Conservation (phyloP, 2,797 vertebrate species). For the Coracias cyanogaster region DNA sequence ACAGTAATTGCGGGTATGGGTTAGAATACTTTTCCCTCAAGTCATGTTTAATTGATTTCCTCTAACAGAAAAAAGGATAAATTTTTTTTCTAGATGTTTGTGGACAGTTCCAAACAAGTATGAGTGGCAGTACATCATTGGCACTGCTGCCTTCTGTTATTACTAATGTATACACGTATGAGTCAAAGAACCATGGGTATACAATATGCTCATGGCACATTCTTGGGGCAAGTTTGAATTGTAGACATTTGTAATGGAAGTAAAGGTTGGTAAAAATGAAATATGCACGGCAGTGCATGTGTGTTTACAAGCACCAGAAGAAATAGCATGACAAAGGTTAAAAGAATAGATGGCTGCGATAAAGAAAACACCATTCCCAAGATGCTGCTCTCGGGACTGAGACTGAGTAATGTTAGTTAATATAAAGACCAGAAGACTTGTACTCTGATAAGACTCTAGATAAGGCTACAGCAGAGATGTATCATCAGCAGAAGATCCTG, state of each 20-base stretch:
- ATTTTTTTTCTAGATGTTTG: not conserved
- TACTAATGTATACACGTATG: not conserved
- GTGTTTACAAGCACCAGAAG: not conserved
- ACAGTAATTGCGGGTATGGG: not conserved
- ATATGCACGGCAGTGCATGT: not conserved
- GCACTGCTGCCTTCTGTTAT: not conserved
- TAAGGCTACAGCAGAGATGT: not conserved
- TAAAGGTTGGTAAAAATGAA: not conserved
- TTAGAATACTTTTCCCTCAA: not conserved
- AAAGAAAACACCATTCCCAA: not conserved
- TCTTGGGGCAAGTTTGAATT: not conserved
- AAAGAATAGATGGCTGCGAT: not conserved
- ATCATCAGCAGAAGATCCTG: not conserved
- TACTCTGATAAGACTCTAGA: not conserved
- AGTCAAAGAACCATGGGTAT: not conserved
- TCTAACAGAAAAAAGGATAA: not conserved
- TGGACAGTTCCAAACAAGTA: not conserved
- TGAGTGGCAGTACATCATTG: not conserved
- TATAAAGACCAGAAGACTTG: not conserved
- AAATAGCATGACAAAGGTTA: not conserved
- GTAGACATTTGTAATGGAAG: not conserved
- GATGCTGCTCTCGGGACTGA: not conserved
- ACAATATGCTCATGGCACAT: not conserved
- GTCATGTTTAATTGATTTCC: not conserved
- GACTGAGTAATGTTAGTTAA: not conserved